A percentile compares a stretch with the other conserved stretches of the same genome.
phyloP scores from a whole-genome alignment of 2,797 vertebrate species.

The Carapus acus region DNA sequence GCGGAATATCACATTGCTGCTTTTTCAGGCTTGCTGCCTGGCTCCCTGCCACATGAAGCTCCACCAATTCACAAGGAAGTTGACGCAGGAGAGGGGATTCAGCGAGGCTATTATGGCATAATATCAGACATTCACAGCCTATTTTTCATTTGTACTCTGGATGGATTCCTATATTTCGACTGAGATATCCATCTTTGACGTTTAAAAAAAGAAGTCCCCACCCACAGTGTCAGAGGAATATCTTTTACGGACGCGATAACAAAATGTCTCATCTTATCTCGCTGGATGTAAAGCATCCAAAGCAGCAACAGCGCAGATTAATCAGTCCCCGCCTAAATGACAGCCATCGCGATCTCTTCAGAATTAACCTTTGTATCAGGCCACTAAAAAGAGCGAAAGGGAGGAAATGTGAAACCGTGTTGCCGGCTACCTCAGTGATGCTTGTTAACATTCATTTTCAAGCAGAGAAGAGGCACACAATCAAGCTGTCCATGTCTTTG shows the following conservation, averaged over 20 bases:
- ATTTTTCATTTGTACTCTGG: conserved; percentile 33
- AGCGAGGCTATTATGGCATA: conserved; percentile 43
- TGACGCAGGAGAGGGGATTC: conserved; percentile 40
- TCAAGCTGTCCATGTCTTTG: conserved; percentile 18
- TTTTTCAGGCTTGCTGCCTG: conserved; percentile 50
- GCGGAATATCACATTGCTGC: conserved; percentile 53
- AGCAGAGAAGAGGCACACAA: conserved; percentile 10
- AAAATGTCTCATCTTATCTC: conserved; percentile 25
- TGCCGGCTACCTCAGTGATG: conserved; percentile 16
- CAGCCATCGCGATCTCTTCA: conserved; percentile 38
- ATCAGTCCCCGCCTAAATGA: conserved; percentile 38
- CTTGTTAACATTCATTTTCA: conserved; percentile 25
- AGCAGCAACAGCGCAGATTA: conserved; percentile 32
- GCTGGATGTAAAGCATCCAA: conserved; percentile 32
- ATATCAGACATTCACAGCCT: conserved; percentile 42
- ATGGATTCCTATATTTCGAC: conserved; percentile 26
- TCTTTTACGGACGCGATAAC: conserved; percentile 25
- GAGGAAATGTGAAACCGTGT: conserved; percentile 25
- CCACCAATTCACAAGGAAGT: conserved; percentile 51
- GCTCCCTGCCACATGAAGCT: conserved; percentile 53
- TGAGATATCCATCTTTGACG: conserved; percentile 8
- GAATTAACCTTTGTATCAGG: conserved; percentile 29
- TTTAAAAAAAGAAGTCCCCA: conserved; percentile 17
- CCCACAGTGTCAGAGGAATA: conserved; percentile 9
- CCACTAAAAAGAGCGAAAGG: conserved; percentile 16